Conservation (phyloP, 2,797 vertebrate species). For the Spheniscus humboldti region DNA sequence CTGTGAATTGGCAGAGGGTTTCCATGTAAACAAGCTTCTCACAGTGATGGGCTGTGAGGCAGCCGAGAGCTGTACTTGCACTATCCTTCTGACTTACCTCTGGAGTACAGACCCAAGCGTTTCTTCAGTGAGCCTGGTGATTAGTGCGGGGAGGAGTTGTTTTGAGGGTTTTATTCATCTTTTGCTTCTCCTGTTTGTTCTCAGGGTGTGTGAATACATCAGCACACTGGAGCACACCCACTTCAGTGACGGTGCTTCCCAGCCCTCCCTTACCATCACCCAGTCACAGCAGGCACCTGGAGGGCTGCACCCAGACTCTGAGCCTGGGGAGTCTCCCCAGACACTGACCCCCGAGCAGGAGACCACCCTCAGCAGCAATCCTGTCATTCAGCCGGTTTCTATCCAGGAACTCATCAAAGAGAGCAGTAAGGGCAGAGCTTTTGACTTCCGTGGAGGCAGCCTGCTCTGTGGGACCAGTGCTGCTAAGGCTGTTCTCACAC, state of each 20-base stretch:
- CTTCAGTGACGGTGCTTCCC: conserved; percentile 86
- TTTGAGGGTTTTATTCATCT: neutral
- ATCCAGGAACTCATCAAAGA: conserved; percentile 92
- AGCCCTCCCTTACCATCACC: conserved; percentile 83
- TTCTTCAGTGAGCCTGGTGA: neutral
- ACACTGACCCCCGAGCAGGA: conserved; percentile 75
- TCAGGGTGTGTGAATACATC: conserved; percentile 93
- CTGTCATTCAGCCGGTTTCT: conserved; percentile 86
- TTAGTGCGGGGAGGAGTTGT: neutral
- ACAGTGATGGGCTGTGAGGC: neutral
- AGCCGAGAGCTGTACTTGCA: neutral
- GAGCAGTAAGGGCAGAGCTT: conserved; percentile 76
- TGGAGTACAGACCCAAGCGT: neutral
- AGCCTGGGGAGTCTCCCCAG: conserved; percentile 48
- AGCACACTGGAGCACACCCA: conserved; percentile 92
- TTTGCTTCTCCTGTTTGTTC: neutral
- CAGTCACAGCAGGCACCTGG: conserved; percentile 77
- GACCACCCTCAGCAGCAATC: conserved; percentile 76
- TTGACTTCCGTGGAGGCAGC: conserved; percentile 85
- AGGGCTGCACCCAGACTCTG: conserved; percentile 57
- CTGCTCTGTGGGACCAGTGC: conserved; percentile 84
- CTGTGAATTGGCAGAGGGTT: neutral
- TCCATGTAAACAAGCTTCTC: neutral
- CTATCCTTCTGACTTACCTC: neutral
- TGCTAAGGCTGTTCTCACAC: conserved; percentile 86